Percentiles rank a stretch among this genome's conserved stretches.
Conservation (phyloP, 2,888 invertebrate species). For the Crematogaster levior region DNA sequence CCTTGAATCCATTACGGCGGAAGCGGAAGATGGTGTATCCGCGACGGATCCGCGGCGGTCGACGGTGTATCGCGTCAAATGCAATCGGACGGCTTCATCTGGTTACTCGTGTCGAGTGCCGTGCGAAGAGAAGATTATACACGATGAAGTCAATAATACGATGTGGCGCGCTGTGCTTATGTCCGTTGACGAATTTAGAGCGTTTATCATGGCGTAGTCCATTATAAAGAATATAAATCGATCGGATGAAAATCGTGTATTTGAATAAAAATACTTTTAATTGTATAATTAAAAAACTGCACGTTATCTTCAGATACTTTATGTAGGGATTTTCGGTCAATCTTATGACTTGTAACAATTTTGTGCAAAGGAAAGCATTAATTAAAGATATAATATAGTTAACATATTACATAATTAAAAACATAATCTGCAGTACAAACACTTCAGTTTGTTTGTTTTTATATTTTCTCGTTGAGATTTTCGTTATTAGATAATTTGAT, state of each 20-base stretch:
- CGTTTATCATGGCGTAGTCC: neutral
- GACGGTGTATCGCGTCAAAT: conserved; percentile 61
- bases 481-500: conserved; percentile 5
- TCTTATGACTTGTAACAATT: neutral
- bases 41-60: conserved; percentile 38
- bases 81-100: conserved; percentile 52
- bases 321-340: neutral
- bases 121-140: conserved; percentile 54
- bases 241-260: neutral
- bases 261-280: neutral
- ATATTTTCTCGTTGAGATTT: neutral
- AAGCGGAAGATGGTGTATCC: conserved; percentile 31
- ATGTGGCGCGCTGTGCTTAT: neutral
- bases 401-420: no score
- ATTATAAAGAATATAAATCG: neutral
- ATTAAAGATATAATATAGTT: neutral
- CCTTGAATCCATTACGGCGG: conserved; percentile 59
- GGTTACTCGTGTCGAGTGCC: conserved; percentile 54
- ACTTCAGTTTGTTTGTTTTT: neutral
- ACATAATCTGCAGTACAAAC: neutral
- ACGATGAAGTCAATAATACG: conserved; percentile 59
- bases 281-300: neutral
- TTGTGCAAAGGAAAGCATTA: neutral
- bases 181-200: conserved; percentile 17
- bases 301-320: neutral